A percentile compares a stretch with the other conserved stretches of the same genome.
phyloP scores from a whole-genome alignment of 1,140 invertebrate genomes.

The Triops cancriformis region DNA sequence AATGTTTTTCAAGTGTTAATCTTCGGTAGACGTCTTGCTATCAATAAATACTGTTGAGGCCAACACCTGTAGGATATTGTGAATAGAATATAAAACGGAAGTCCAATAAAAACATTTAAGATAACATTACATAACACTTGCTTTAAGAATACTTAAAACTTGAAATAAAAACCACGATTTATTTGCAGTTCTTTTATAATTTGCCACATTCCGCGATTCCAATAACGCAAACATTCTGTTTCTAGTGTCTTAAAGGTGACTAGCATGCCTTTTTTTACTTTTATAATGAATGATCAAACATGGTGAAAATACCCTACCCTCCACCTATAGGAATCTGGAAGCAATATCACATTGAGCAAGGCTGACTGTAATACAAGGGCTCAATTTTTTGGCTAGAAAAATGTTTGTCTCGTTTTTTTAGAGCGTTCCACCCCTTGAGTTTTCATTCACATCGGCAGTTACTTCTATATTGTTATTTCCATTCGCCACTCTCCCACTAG shows the following conservation, averaged over 20 bases:
- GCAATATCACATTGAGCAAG: conserved; percentile 10
- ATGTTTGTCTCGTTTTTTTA: not conserved
- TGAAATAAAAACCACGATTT: too few relatives aligned
- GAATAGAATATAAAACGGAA: not conserved
- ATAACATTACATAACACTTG: too few relatives aligned
- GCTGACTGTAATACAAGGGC: not conserved
- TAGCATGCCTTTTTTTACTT: not conserved
- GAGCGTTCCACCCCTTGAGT: not conserved
- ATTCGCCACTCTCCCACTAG: not conserved
- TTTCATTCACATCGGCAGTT: not conserved
- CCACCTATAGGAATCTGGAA: conserved; percentile 6
- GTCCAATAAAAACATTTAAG: too few relatives aligned
- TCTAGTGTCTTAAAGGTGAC: not conserved
- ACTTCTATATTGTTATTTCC: not conserved
- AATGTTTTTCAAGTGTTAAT: not conserved
- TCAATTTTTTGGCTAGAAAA: not conserved
- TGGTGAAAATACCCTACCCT: not conserved
- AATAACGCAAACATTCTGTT: not conserved
- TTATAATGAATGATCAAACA: not conserved
- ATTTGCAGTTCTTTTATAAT: too few relatives aligned
- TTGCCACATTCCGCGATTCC: not conserved
- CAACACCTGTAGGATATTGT: not conserved
- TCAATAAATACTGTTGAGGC: not conserved
- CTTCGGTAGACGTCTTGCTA: not conserved
- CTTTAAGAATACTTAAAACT: too few relatives aligned